Evolutionary conservation across 2,797 vertebrate genomes (phyloP).

Genomic region (Tragopan temminckii): DNA sequence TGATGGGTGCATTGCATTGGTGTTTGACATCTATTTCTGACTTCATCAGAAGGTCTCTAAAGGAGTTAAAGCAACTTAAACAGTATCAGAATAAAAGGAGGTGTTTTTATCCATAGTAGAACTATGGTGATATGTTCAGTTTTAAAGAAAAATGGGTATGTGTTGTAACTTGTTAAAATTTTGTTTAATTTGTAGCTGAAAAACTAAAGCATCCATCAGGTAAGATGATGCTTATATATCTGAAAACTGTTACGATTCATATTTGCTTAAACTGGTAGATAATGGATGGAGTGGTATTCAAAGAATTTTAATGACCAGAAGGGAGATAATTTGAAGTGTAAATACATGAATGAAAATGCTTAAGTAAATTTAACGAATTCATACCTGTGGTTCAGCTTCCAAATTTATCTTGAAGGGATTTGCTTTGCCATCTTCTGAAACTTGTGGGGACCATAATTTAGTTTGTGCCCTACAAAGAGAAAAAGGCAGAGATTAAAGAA

Average conservation of each 20-base stretch:
- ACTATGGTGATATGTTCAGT: background rate
- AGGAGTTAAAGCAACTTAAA: background rate
- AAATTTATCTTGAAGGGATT: slow-evolving; percentile 94
- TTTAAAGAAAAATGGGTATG: background rate
- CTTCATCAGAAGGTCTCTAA: background rate
- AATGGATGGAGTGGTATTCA: background rate
- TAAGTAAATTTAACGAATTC: slow-evolving; percentile 27
- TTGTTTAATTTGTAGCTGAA: background rate
- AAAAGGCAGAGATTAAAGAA: background rate
- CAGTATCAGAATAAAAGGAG: background rate
- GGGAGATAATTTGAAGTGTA: background rate
- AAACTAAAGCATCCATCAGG: background rate
- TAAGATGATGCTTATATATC: background rate
- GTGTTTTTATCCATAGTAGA: background rate
- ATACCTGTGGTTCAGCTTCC: slow-evolving; percentile 93
- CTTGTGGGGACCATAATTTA: slow-evolving; percentile 92
- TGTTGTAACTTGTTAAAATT: background rate
- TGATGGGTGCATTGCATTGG: background rate
- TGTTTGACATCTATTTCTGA: background rate
- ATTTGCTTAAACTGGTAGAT: background rate
- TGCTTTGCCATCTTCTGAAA: slow-evolving; percentile 86
- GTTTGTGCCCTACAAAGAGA: slow-evolving; percentile 85
- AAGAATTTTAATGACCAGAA: background rate
- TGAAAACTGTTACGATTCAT: fast-evolving
- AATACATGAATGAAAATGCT: background rate